Percentiles rank a stretch among this genome's conserved stretches.
phyloP scores from a whole-genome alignment of 2,113 vertebrate genomes.

The Alectura lathami region DNA sequence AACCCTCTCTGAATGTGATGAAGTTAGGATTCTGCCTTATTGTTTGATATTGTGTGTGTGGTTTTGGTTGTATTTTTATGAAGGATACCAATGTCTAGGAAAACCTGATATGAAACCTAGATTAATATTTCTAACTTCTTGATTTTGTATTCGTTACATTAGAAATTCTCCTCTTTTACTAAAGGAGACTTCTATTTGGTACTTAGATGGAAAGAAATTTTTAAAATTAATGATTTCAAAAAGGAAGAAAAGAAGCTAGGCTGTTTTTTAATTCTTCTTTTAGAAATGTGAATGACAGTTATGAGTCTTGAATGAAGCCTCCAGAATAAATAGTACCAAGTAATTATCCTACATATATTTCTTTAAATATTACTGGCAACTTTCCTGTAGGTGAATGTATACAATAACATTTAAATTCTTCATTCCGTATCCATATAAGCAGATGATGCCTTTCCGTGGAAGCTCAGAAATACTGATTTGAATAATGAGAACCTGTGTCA shows the following conservation, averaged over 20 bases:
- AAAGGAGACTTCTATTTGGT: not conserved
- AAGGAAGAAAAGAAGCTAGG: not conserved
- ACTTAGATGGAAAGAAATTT: not conserved
- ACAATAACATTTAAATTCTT: not conserved
- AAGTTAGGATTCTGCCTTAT: not conserved
- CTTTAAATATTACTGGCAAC: not conserved
- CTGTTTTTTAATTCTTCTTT: not conserved
- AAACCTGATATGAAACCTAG: not conserved
- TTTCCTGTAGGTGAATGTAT: not conserved
- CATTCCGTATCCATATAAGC: not conserved
- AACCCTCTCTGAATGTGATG: not conserved
- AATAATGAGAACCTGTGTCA: not conserved
- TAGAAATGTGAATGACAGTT: not conserved
- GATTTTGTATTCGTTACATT: not conserved
- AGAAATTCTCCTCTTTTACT: not conserved
- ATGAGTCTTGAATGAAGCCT: not conserved
- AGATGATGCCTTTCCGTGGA: not conserved
- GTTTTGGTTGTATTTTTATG: not conserved
- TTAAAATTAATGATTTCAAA: not conserved
- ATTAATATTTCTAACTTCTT: not conserved
- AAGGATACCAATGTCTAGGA: not conserved
- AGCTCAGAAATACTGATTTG: not conserved
- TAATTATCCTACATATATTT: not conserved
- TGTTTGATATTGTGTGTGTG: not conserved
- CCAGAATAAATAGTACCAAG: not conserved